Conservation (phyloP, 2,113 vertebrate species). For the Condylura cristata region DNA sequence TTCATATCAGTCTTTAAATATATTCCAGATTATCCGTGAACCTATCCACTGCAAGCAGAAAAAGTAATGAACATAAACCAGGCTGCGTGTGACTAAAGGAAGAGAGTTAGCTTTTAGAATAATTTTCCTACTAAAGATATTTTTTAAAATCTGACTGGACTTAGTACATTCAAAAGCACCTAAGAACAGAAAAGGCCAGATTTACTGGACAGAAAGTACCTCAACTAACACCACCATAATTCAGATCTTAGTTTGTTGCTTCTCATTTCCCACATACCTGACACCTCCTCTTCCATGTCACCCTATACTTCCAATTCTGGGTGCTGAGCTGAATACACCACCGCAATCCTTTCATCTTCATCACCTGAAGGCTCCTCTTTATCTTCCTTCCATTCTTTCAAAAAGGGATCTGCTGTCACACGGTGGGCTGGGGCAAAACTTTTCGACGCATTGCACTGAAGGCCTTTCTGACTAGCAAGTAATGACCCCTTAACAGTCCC, state of each 20-base stretch:
- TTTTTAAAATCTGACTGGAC: neutral
- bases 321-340: slow-evolving; percentile 91
- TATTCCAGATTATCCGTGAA: slow-evolving; percentile 3
- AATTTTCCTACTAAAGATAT: neutral
- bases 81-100: neutral
- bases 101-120: slow-evolving; percentile 1
- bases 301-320: slow-evolving; percentile 92
- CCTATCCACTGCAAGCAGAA: neutral
- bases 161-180: neutral
- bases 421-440: slow-evolving; percentile 94
- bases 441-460: slow-evolving; percentile 93
- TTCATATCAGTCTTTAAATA: slow-evolving; percentile 33
- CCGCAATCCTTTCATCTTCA: slow-evolving; percentile 90
- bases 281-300: slow-evolving; percentile 86
- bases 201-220: neutral
- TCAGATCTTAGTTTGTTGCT: neutral
- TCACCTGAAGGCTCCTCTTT: slow-evolving; percentile 92
- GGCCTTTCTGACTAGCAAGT: slow-evolving; percentile 94
- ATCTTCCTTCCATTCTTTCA: slow-evolving; percentile 94
- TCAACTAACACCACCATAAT: neutral
- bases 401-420: slow-evolving; percentile 92
- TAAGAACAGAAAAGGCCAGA: neutral
- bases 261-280: neutral
- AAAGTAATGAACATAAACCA: neutral
- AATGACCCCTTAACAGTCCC: slow-evolving; percentile 93